Percentiles rank a stretch among this genome's conserved stretches.
These are phyloP conservation scores for Muraenolepis orangiensis DNA, from an alignment of 2,797 vertebrate species.

Conservation along the genomic window DNA sequence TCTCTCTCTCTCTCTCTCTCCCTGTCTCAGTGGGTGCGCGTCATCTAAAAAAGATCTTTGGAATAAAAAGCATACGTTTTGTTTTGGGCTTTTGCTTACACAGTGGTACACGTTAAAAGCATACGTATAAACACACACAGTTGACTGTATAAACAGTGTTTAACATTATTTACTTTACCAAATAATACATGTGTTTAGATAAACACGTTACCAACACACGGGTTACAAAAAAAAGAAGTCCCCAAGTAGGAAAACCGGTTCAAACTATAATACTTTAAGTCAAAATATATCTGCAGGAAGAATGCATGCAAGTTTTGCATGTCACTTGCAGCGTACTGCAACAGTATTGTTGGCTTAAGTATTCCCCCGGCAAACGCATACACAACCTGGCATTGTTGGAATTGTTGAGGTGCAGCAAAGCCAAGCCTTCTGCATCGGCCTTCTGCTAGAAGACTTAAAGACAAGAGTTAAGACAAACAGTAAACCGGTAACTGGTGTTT, in stretches of 20 bases:
- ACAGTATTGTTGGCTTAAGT: not conserved
- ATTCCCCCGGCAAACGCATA: not conserved
- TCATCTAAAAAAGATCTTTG: not conserved
- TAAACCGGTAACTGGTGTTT: not conserved
- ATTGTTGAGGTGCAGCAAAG: not conserved
- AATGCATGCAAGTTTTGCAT: not conserved
- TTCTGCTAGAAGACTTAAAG: not conserved
- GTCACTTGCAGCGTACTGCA: too few relatives aligned
- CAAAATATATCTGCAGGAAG: too few relatives aligned
- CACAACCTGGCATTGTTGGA: not conserved
- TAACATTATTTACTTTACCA: not conserved
- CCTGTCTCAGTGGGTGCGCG: not conserved
- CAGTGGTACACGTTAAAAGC: not conserved
- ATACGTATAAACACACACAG: too few relatives aligned
- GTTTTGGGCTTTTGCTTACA: not conserved
- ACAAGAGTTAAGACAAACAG: not conserved
- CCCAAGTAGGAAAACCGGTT: not conserved
- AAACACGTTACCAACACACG: not conserved
- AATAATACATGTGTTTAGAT: too few relatives aligned
- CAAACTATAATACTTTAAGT: not conserved
- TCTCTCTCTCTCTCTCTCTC: not conserved
- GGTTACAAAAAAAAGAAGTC: too few relatives aligned
- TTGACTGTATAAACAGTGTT: not conserved
- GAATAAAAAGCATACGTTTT: not conserved
- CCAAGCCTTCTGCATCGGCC: not conserved